A percentile compares a stretch with the other conserved stretches of the same genome.
Evolutionary conservation across 64 coral and sea anemone species (phyloP).

Genomic region (Cladopsammia gracilis): DNA sequence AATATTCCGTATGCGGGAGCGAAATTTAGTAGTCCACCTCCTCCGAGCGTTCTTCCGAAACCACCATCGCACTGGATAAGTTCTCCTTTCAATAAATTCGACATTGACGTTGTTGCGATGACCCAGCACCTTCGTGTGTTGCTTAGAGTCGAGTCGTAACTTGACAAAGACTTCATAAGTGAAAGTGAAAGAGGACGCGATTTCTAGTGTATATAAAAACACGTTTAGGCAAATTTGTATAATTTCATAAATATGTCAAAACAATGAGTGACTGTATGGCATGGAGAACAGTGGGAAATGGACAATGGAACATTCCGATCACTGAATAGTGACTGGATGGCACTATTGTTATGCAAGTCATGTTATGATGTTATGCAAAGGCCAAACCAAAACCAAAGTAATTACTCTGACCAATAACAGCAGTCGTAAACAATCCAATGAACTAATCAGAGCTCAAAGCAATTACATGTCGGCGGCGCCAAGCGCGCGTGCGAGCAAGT

Average conservation of each 20-base stretch:
- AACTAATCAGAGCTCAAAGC: too few relatives aligned
- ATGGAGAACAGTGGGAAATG: background rate
- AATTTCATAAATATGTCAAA: too few relatives aligned
- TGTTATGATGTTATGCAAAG: too few relatives aligned
- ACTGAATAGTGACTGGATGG: too few relatives aligned
- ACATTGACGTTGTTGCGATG: constrained; percentile 84
- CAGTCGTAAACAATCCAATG: too few relatives aligned
- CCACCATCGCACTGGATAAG: constrained; percentile 93
- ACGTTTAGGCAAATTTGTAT: constrained; percentile 86
- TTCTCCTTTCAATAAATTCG: constrained; percentile 45
- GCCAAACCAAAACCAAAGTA: too few relatives aligned
- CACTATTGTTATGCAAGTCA: too few relatives aligned
- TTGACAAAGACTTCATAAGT: background rate
- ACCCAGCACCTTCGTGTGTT: constrained; percentile 79
- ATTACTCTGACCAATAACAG: too few relatives aligned
- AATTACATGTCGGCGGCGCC: too few relatives aligned
- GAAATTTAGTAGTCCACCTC: constrained; percentile 87
- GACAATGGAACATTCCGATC: too few relatives aligned
- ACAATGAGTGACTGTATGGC: too few relatives aligned
- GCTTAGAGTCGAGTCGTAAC: constrained; percentile 83
- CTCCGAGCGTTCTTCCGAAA: constrained; percentile 55
- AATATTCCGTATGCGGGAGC: constrained; percentile 86
- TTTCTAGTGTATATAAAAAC: constrained; percentile 68
- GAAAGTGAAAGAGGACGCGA: constrained; percentile 38
- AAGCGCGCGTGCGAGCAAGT: too few relatives aligned